Evolutionary conservation across 2,113 vertebrate genomes (phyloP), one percentile per base, ranked within the genome.

Genomic region (Mesocricetus auratus): DNA sequence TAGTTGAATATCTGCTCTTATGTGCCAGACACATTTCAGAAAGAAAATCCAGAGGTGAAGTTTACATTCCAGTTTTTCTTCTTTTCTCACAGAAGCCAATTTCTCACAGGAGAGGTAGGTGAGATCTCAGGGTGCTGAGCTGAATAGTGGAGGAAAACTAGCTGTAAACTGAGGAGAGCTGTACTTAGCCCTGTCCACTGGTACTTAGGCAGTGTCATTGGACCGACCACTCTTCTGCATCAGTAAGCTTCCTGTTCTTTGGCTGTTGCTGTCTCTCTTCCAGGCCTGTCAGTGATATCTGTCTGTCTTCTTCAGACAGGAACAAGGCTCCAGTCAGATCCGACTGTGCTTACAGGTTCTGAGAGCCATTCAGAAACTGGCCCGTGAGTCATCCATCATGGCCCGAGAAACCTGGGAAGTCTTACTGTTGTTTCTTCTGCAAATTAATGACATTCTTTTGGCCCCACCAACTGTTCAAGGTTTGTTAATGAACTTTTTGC

Each of bases 321-420:
- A 99, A 96, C 98, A 99, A 7, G 99, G 98, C 96, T 99, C 99
- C 97, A 99, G 98, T 98, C 99, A 99, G 98, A 99, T 99, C 97
- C 99, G 99, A 93, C 98, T 99, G 66, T 99, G 99, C 98, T 98
- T 99, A 98, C 99, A 99, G 97, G 99, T 99, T 95, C 98, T 99
- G 97, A 99, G 99, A 97, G 99, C 99, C 78, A 99, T 99, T 97
- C 99, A 99, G 98, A 99, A 99, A 98, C 98, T 99, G 98, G 99
- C 99, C n/a, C 98, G 98, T 2, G 99, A 99, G 94, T 99, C 99
- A 0, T 98, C 98, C 95, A 99, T 98, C 96, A 99, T 99, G 99
- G 99, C 98, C 96, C 99, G 99, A 98, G 99, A 99, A 98, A 99
- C 99, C 90, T 99, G 99, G 99, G 99, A 99, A 98, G 99, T 99